These are phyloP conservation scores for Halichoeres trimaculatus DNA, from an alignment of 2,113 vertebrate genomes.

Conservation along the genomic window DNA sequence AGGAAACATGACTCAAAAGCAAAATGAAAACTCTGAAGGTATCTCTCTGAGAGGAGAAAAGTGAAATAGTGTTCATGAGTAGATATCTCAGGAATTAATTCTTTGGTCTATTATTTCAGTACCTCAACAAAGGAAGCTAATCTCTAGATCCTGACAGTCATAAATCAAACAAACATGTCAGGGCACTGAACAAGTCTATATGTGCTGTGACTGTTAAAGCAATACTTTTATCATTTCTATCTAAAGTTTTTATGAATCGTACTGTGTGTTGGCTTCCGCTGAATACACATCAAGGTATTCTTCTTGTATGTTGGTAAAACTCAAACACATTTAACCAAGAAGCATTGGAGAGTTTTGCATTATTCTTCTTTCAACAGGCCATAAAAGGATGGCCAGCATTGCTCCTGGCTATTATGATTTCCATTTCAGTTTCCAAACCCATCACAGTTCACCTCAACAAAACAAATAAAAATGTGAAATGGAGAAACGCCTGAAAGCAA, in stretches of 20 bases:
- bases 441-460: conserved; percentile 30
- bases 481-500: conserved; percentile 6
- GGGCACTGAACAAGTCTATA: too few species aligned
- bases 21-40: too few species aligned
- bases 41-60: too few species aligned
- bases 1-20: too few species aligned
- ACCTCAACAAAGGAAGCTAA: too few species aligned
- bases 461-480: conserved; percentile 43
- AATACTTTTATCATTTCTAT: background rate
- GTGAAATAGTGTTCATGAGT: too few species aligned
- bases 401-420: conserved; percentile 16
- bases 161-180: too few species aligned
- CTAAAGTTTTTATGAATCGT: background rate
- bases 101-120: too few species aligned
- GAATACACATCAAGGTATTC: background rate
- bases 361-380: background rate
- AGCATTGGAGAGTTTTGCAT: background rate
- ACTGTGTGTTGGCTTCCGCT: background rate
- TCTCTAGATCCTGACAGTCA: too few species aligned
- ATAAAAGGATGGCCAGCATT: background rate
- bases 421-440: conserved; percentile 22
- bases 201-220: too few species aligned
- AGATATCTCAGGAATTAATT: too few species aligned
- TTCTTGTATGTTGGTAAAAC: background rate
- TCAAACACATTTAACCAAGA: background rate